A percentile compares a stretch with the other conserved stretches of the same genome.
These are phyloP conservation scores for Melanchra persicariae DNA, from an alignment of 2,888 invertebrate genomes.

Conservation along the genomic window DNA sequence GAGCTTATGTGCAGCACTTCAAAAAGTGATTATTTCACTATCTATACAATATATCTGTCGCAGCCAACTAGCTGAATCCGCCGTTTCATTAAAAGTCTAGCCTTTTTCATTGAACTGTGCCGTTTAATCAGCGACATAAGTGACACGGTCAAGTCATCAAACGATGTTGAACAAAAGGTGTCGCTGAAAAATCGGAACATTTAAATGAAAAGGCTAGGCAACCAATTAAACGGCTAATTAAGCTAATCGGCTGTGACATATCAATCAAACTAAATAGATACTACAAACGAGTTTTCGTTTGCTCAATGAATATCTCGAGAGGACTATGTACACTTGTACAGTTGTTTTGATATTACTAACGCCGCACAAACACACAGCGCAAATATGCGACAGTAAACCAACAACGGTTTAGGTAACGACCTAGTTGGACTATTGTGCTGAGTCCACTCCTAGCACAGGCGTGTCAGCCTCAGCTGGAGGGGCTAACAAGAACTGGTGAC, in stretches of 20 bases:
- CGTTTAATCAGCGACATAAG: too few relatives aligned
- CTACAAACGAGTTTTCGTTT: neutral
- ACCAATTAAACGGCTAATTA: too few relatives aligned
- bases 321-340: neutral
- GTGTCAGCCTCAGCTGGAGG: constrained; percentile 4
- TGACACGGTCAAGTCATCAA: too few relatives aligned
- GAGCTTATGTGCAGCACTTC: neutral
- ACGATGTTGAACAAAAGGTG: too few relatives aligned
- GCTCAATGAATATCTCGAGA: neutral
- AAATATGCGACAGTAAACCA: constrained; percentile 39
- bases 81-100: too few relatives aligned
- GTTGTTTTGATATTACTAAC: constrained; percentile 21
- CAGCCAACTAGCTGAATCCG: too few relatives aligned
- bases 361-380: constrained; percentile 6
- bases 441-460: constrained; percentile 31
- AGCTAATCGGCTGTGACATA: too few relatives aligned
- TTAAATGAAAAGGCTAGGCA: too few relatives aligned
- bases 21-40: neutral
- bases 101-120: too few relatives aligned
- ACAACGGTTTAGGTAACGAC: constrained; percentile 44
- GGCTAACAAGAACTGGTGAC: constrained; percentile 17
- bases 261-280: neutral
- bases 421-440: constrained; percentile 50
- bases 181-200: too few relatives aligned
- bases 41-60: too few relatives aligned